Evolutionary conservation across 2,888 invertebrate species (phyloP).

Genomic region (Drosophila longiperda): DNA sequence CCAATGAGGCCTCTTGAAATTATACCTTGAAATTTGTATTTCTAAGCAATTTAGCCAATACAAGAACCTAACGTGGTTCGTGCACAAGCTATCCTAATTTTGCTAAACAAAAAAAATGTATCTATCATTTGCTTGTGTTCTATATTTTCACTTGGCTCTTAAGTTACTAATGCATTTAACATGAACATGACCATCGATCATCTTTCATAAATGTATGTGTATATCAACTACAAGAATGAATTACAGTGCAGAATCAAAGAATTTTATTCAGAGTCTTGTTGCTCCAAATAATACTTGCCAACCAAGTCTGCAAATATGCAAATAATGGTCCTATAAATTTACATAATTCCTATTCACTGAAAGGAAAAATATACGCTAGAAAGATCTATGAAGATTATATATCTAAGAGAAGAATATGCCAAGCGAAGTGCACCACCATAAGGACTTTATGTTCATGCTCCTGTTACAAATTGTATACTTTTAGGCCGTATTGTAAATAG

Average conservation of each 20-base stretch:
- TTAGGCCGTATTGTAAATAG: slow-evolving; percentile 37
- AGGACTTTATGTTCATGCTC: neutral
- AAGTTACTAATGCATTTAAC: neutral
- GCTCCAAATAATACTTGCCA: neutral
- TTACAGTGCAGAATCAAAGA: neutral
- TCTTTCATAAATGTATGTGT: neutral
- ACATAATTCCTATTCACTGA: neutral
- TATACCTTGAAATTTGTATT: neutral
- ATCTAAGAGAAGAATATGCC: neutral
- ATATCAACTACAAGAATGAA: neutral
- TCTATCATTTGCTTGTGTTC: neutral
- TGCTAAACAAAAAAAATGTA: too few relatives aligned
- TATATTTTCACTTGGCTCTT: neutral
- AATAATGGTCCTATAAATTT: neutral
- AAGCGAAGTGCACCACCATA: neutral
- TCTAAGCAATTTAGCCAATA: neutral
- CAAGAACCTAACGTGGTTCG: neutral
- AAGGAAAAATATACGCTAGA: neutral
- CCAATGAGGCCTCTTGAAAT: neutral
- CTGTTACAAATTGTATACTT: slow-evolving; percentile 24
- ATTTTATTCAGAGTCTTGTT: neutral
- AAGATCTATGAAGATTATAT: neutral
- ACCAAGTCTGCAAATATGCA: neutral
- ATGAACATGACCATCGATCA: neutral
- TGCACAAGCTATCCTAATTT: neutral